Evolutionary conservation across 2,888 invertebrate species (phyloP).

Genomic region (Idaea dimidiata): DNA sequence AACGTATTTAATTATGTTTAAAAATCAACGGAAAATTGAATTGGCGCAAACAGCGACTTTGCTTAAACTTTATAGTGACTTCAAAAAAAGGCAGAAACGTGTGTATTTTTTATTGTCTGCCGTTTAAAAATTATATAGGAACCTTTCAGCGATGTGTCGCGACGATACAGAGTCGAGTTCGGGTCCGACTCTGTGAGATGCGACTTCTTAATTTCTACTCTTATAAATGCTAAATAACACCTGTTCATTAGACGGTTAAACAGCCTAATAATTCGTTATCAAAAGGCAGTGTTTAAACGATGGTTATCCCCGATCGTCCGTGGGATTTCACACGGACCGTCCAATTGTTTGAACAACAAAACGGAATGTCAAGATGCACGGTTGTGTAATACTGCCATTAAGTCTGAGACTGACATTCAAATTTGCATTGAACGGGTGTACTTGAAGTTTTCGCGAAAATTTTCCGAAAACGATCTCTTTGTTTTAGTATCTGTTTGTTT

Average conservation of each 20-base stretch:
- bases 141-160: background rate
- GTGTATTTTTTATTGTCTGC: no score
- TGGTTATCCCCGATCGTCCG: slow-evolving; percentile 49
- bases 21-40: no score
- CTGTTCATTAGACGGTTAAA: slow-evolving; percentile 13
- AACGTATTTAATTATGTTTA: no score
- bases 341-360: slow-evolving; percentile 67
- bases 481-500: slow-evolving; percentile 28
- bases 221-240: background rate
- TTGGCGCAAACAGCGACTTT: no score
- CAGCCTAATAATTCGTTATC: slow-evolving; percentile 50
- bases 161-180: background rate
- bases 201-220: background rate
- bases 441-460: slow-evolving; percentile 47
- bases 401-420: slow-evolving; percentile 59
- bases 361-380: slow-evolving; percentile 76
- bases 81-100: no score
- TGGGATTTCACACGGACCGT: slow-evolving; percentile 71
- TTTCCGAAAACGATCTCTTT: slow-evolving; percentile 43
- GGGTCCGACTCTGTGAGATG: background rate
- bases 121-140: background rate
- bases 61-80: no score
- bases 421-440: slow-evolving; percentile 59
- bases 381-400: slow-evolving; percentile 58
- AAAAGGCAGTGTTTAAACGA: slow-evolving; percentile 55